Evolutionary conservation across 2,113 vertebrate genomes (phyloP), one percentile per base, ranked within the genome.

Genomic region (Emydura subglobosa): DNA sequence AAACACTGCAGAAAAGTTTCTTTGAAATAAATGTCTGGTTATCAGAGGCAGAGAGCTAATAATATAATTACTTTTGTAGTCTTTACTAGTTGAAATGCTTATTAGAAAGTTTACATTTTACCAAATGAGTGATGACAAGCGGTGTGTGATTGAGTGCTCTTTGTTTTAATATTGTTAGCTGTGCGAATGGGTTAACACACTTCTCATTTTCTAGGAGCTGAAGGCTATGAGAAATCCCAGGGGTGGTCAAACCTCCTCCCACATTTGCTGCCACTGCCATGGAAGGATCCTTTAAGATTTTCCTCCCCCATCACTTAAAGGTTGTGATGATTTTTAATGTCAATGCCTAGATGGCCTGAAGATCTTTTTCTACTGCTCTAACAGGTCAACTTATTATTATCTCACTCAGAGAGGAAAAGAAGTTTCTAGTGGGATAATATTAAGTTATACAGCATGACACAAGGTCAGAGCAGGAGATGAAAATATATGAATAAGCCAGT

Each of bases 401-500:
- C 95, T 97, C 95, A 95, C 89, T 91, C 93, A 94, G 95, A 97
- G 78, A 94, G 85, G 91, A 87, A 87, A 95, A 97, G 96, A 97
- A 97, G 96, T 97, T 98, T 97, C 94, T 95, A 94, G 97, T 1
- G 93, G 97, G 95, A 95, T 97, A 97, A 98, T 97, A 98, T 98
- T 98, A 98, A 97, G 97, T 97, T 98, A 97, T 97, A 98, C 95
- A 95, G 95, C 88, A 97, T 96, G 96, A 97, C 97, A 97, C 95
- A 97, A 97, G 97, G 97, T 97, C 97, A 98, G 91, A 92, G 86
- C 97, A 91, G 94, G 96, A 96, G 97, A 98, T 97, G 96, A 95
- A 97, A 97, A 97, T 97, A 97, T 98, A 98, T 98, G 97, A 97
- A 97, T 97, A 97, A 96, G 97, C 97, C 97, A 97, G 94, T 97